Evolutionary conservation across 2,113 vertebrate species (phyloP).

Genomic region (Penelope pileata): DNA sequence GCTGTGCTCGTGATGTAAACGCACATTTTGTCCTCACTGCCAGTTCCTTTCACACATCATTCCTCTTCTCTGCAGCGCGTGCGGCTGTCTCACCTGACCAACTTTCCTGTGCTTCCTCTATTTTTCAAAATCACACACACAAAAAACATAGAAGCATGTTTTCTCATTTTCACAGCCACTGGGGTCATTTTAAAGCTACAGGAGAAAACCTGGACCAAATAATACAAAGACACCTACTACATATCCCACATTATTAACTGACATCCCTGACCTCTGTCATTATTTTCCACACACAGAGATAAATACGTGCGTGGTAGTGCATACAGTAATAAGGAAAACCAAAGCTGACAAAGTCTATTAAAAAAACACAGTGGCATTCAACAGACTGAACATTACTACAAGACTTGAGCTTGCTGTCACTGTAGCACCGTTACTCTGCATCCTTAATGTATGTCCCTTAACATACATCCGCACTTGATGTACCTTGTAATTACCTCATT

Average conservation of each 20-base stretch:
- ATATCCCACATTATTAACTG: not conserved
- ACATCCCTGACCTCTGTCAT: not conserved
- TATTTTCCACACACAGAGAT: not conserved
- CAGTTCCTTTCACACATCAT: not conserved
- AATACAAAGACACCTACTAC: not conserved
- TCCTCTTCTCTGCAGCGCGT: not conserved
- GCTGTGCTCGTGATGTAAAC: not conserved
- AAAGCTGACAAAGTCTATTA: not conserved
- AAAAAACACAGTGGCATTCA: not conserved
- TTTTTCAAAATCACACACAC: not conserved
- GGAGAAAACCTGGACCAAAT: not conserved
- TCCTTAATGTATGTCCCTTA: conserved; percentile 57
- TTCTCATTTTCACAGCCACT: not conserved
- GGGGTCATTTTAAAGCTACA: not conserved
- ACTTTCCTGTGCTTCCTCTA: not conserved
- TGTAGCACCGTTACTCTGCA: not conserved
- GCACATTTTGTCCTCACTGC: not conserved
- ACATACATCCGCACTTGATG: conserved; percentile 67
- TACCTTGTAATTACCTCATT: conserved; percentile 73
- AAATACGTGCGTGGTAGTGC: not conserved
- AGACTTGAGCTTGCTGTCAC: conserved; percentile 42
- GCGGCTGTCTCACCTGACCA: not conserved
- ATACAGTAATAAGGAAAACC: not conserved
- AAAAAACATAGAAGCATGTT: not conserved
- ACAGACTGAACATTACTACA: not conserved